phyloP scores from a whole-genome alignment of 2,797 vertebrate genomes.

The Pseudochromis fuscus region DNA sequence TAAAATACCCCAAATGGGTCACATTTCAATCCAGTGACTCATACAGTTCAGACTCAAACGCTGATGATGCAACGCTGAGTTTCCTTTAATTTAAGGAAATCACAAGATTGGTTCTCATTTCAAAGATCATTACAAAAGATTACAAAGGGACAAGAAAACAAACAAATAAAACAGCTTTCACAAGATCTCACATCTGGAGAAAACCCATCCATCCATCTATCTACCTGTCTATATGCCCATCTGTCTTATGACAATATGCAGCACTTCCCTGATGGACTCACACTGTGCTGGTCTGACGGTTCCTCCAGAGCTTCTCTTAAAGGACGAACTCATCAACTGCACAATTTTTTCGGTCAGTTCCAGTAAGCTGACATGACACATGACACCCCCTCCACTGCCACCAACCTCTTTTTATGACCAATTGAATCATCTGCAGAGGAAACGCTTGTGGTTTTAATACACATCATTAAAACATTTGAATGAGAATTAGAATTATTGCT shows the following conservation, averaged over 20 bases:
- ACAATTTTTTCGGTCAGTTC: slow-evolving; percentile 55
- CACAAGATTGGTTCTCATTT: not conserved
- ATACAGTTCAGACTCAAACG: not conserved
- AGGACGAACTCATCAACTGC: too few relatives aligned
- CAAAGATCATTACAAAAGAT: not conserved
- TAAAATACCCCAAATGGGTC: not conserved
- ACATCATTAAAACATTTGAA: not conserved
- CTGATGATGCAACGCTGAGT: not conserved
- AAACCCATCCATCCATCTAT: too few relatives aligned
- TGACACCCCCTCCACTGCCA: not conserved
- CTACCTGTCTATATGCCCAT: too few relatives aligned
- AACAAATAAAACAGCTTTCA: too few relatives aligned
- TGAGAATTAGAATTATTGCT: too few relatives aligned
- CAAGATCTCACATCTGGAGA: too few relatives aligned
- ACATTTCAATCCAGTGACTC: not conserved
- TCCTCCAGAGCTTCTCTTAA: too few relatives aligned
- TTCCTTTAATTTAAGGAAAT: slow-evolving; percentile 11
- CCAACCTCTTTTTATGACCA: not conserved
- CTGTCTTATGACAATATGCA: too few relatives aligned
- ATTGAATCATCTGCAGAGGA: slow-evolving; percentile 5
- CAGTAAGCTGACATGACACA: slow-evolving; percentile 60
- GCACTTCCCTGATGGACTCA: too few relatives aligned
- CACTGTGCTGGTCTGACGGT: too few relatives aligned
- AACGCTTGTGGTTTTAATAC: slow-evolving; percentile 27
- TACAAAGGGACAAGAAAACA: too few relatives aligned